Base-by-base conservation (phyloP, 2,113 vertebrate species). In the Burhinus bistriatus region DNA sequence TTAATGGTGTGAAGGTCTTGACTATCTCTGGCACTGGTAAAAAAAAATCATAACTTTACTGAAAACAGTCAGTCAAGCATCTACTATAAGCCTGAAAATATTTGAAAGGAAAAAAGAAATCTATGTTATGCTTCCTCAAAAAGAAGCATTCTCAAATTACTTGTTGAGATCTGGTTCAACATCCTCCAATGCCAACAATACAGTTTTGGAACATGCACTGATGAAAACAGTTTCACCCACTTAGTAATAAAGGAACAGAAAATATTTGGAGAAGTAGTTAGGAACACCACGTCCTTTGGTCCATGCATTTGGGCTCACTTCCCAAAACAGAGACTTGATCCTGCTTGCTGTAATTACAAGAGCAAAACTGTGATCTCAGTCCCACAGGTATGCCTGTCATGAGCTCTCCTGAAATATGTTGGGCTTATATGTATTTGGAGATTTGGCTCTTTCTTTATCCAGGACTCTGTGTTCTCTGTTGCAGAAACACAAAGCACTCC, bases 361-460 rank as follows among this genome's bases (percentile, higher is more conserved):
- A 86, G 23, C 45, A 85, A 93, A 87, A 55, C n/a, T 83, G 51
- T 95, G 68, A 93, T 89, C 68, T 95, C 91, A 92, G 42, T 65
- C 38, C 49, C 79, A 83, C 30, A 83, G 84, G 64, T 91, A 87
- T 91, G 80, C 34, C 54, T 75, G 55, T 36, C 68, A 36, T 44
- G 54, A 87, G 13, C 13, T 42, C 34, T 88, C 17, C 44, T 80
- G 44, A 76, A 95, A 91, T 87, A 83, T 21, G 4, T 54, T 80
- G 30, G 19, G 47, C 26, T 90, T 92, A 70, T 5, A 30, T 30
- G 21, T 64, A 34, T 87, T 76, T 62, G 66, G 34, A 92, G 30
- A 80, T 90, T 61, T 90, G 61, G 4, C 38, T 58, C 21, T 78
- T 70, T 93, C 62, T 14, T 90, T 72, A 45, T 86, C 22, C 36